Base-by-base conservation (phyloP, 1,140 invertebrate species). In the Plodia interpunctella region DNA sequence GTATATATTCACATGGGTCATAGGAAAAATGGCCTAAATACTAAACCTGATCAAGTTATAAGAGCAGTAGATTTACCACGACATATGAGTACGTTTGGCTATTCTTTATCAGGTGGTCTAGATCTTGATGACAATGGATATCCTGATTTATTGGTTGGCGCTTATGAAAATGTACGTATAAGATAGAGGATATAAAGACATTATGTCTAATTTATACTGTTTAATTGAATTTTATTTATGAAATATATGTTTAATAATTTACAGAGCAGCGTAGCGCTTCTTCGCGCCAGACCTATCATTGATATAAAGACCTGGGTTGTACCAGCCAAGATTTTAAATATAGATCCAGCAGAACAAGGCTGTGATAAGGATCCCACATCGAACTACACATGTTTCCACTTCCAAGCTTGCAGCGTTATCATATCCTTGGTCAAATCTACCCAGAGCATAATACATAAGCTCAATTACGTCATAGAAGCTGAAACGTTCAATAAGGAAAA, bases 41-140 rank as follows among this genome's bases (percentile, higher is more conserved):
- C 82, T 5, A 93, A 94, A 80, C 94, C 95, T 1, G 94, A 95
- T 49, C 96, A 97, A 89, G 67, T 87, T 2, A 92, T 92, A 20
- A 78, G 66, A 57, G 90, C 91, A 20, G 70, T 87, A 60, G 72
- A 78, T 28, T 69, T 90, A 28, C 90, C 83, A 3, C 72, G 67
- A 44, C 78, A 91, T 49, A 80, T 96, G 50, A 90, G 81, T 59
- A 97, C 96, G 0, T 97, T 98, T 74, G 97, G 97, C 5, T 97
- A 97, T 82, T 97, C 97, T 0, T 86, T 99, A 15, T 95, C 95
- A 65, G 97, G 97, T 57, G 96, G 96, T 30, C 90, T 96, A 9
- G 97, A 99, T 89, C 91, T 99, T 76, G 98, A 99, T 87, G 88
- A 91, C 17, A 98, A 99, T 88, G 95, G 94, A 11, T 99, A 98